These are phyloP conservation scores for Chironomus tepperi DNA, from an alignment of 1,140 invertebrate species.

Conservation along the genomic window DNA sequence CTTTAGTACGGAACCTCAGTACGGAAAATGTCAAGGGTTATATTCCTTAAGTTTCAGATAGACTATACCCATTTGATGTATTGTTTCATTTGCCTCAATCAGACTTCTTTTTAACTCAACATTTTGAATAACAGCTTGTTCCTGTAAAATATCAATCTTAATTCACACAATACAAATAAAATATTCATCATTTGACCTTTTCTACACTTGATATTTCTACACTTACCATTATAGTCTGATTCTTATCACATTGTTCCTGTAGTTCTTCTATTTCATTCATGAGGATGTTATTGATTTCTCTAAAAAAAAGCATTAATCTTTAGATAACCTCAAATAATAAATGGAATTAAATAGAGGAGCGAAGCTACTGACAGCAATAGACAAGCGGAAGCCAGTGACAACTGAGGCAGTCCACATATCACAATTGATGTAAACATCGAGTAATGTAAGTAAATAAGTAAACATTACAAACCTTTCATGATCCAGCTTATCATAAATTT, in stretches of 20 bases:
- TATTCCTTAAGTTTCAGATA: slow-evolving; percentile 11
- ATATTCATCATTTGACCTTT: background rate
- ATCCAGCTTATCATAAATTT: background rate
- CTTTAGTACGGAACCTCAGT: background rate
- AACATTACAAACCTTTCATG: too few relatives aligned
- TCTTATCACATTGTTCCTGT: background rate
- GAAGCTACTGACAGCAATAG: too few relatives aligned
- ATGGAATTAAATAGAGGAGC: too few relatives aligned
- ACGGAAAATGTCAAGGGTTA: background rate
- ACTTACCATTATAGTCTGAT: background rate
- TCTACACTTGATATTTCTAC: background rate
- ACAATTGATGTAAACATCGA: too few relatives aligned
- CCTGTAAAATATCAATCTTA: background rate
- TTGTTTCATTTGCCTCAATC: background rate
- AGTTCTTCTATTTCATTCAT: background rate
- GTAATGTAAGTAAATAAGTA: too few relatives aligned
- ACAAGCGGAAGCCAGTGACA: too few relatives aligned
- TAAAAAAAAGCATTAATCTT: too few relatives aligned
- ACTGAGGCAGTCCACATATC: too few relatives aligned
- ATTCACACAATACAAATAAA: background rate
- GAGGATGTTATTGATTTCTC: background rate
- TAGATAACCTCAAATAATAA: too few relatives aligned
- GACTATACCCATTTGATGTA: slow-evolving; percentile 5
- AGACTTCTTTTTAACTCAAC: background rate
- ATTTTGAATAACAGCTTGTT: background rate